These are phyloP conservation scores for Sipunculus nudus DNA, from an alignment of 2,888 invertebrate species.

Conservation along the genomic window DNA sequence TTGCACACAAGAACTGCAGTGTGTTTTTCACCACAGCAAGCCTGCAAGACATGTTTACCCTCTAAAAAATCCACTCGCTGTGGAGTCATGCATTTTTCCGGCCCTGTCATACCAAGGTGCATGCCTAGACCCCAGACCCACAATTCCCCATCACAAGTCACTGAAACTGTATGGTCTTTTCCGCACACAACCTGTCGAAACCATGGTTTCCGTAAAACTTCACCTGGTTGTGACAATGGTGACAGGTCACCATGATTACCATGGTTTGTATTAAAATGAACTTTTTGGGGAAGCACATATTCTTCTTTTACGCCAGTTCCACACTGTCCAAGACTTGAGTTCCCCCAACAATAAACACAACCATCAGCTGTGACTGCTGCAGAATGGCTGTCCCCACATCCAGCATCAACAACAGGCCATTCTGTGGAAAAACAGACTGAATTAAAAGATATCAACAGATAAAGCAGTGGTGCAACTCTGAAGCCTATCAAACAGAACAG, in stretches of 20 bases:
- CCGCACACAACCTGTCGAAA: conserved; percentile 58
- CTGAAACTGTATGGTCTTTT: conserved; percentile 54
- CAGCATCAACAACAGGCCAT: conserved; percentile 74
- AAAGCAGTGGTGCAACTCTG: too few relatives aligned
- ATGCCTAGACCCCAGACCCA: conserved; percentile 64
- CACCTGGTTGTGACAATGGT: too few relatives aligned
- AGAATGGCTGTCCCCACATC: conserved; percentile 77
- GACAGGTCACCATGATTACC: too few relatives aligned
- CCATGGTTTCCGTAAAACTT: too few relatives aligned
- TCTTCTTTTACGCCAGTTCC: too few relatives aligned
- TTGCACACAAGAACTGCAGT: conserved; percentile 57
- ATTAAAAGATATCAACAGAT: too few relatives aligned
- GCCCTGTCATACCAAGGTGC: conserved; percentile 50
- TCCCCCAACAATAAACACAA: conserved; percentile 63
- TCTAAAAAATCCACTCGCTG: conserved; percentile 45
- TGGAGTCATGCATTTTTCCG: conserved; percentile 43
- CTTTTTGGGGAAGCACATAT: too few relatives aligned
- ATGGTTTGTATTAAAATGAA: too few relatives aligned
- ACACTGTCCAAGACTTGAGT: conserved; percentile 71
- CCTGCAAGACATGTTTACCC: conserved; percentile 50
- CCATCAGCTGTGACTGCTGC: conserved; percentile 55
- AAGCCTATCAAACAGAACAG: too few relatives aligned
- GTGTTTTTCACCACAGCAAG: conserved; percentile 57
- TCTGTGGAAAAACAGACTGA: too few relatives aligned
- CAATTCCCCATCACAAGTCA: conserved; percentile 54